Conservation (phyloP, 35 echinoderm and acorn worm species). For the Amphiura filiformis region DNA sequence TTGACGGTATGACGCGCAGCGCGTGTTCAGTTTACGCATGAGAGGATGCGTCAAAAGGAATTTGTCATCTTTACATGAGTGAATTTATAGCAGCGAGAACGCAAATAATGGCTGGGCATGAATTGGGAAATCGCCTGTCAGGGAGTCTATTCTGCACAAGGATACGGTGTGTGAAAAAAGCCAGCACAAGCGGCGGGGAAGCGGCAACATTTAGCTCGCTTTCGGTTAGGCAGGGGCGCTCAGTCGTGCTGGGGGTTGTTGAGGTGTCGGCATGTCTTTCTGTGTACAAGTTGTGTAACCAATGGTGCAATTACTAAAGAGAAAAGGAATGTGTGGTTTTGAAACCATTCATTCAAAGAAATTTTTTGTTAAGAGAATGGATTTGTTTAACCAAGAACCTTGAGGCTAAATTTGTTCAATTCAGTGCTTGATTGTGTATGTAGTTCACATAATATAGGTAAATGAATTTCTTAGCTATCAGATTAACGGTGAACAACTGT, state of each 20-base stretch:
- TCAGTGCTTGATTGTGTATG: neutral
- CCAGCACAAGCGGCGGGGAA: neutral
- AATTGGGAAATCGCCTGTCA: conserved; percentile 7
- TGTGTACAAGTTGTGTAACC: neutral
- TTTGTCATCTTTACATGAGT: conserved; percentile 2
- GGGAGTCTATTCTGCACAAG: neutral
- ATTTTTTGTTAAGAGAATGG: neutral
- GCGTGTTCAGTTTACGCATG: neutral
- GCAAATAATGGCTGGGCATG: conserved; percentile 1
- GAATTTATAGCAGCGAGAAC: neutral
- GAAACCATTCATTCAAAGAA: neutral
- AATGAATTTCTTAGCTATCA: neutral
- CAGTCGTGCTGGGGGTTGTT: neutral
- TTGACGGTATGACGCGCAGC: neutral
- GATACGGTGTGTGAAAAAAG: neutral
- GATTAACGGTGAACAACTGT: neutral
- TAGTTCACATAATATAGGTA: neutral
- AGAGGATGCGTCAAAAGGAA: neutral
- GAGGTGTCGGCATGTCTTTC: neutral
- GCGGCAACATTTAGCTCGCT: conserved; percentile 1
- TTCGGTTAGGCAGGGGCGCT: conserved; percentile 8
- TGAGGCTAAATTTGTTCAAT: neutral
- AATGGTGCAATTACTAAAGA: neutral
- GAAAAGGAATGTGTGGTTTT: neutral
- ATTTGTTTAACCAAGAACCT: neutral